phyloP scores from a whole-genome alignment of 2,113 vertebrate species.

The Heloderma charlesbogerti region DNA sequence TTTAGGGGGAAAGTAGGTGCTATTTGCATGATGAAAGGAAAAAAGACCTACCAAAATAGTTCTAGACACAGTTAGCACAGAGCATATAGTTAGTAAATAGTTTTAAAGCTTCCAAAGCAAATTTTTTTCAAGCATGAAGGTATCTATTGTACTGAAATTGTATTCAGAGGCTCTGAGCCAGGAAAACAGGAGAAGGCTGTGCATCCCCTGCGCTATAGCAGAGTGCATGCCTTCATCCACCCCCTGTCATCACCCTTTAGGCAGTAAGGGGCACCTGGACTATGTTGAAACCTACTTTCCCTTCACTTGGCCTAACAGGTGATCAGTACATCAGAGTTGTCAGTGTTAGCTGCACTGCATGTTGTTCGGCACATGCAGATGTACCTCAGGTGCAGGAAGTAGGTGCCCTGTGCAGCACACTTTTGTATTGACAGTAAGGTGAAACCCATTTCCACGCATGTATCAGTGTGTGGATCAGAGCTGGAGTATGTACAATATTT shows the following conservation, averaged over 20 bases:
- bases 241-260: neutral
- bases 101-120: slow-evolving; percentile 62
- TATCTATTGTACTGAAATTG: slow-evolving; percentile 61
- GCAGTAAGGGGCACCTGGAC: neutral
- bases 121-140: slow-evolving; percentile 49
- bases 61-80: slow-evolving; percentile 30
- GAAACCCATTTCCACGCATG: neutral
- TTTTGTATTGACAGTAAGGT: neutral
- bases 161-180: slow-evolving; percentile 12
- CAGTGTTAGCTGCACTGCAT: neutral
- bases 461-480: neutral
- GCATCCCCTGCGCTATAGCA: neutral
- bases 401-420: neutral
- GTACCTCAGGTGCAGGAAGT: neutral
- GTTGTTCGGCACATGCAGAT: no score
- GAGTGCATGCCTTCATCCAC: neutral
- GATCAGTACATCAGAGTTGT: neutral
- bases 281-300: neutral
- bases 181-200: neutral
- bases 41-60: slow-evolving; percentile 57
- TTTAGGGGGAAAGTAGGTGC: slow-evolving; percentile 54
- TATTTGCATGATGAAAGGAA: slow-evolving; percentile 56
- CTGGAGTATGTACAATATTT: slow-evolving; percentile 42
- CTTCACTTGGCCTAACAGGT: neutral
- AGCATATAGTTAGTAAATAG: slow-evolving; percentile 41